These are phyloP conservation scores for Malaclemys terrapin DNA, from an alignment of 2,113 vertebrate species.

Conservation along the genomic window DNA sequence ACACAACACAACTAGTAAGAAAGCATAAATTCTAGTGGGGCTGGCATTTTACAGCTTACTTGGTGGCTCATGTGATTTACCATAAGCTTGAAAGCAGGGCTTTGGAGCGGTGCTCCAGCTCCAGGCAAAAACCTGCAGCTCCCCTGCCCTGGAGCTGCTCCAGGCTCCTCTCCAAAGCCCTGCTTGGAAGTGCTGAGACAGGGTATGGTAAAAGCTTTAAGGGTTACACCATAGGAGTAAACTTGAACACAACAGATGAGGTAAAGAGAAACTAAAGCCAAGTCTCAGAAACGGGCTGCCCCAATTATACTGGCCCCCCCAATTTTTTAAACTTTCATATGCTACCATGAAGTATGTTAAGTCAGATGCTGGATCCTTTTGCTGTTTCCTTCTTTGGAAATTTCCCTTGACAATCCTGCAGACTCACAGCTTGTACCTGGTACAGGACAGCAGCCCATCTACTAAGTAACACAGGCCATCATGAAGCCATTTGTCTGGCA, in stretches of 20 bases:
- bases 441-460: background rate
- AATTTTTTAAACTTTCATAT: background rate
- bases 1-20: background rate
- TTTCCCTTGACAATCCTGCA: background rate
- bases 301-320: background rate
- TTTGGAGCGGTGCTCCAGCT: too few species aligned
- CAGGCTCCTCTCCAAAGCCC: too few species aligned
- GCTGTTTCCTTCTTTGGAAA: background rate
- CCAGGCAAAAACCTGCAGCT: too few species aligned
- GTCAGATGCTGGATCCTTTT: background rate
- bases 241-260: too few species aligned
- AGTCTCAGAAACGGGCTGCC: background rate
- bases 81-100: too few species aligned
- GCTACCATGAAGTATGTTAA: background rate
- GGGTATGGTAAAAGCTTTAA: too few species aligned
- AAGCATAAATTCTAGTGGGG: background rate
- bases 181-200: too few species aligned
- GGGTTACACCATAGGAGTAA: too few species aligned
- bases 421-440: background rate
- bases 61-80: too few species aligned
- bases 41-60: too few species aligned
- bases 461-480: background rate
- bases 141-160: too few species aligned
- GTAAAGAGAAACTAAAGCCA: background rate
- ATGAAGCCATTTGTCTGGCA: background rate